Evolutionary conservation across 2,797 vertebrate genomes (phyloP), one percentile per base, ranked within the genome.

Genomic region (Rachycentron canadum): DNA sequence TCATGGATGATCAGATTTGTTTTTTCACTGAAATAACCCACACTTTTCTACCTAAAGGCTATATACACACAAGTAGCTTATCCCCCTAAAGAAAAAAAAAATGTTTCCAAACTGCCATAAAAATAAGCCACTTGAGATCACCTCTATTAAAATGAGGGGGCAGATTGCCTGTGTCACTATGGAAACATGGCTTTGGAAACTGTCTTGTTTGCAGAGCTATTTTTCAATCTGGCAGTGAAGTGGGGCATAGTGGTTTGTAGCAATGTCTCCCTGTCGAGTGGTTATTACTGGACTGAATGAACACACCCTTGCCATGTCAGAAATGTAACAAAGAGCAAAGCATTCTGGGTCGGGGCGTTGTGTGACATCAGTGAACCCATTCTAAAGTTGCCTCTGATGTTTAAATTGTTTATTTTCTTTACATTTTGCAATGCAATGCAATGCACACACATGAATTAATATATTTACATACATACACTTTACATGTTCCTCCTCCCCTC

Each of bases 211-310:
- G 70, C 9, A 26, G 45, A 74, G 64, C 76, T 81, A 73, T 86
- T 87, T 87, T 88, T 87, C 77, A 88, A 88, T 87, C 74, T 65
- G 28, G 45, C 36, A 19, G 85, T 81, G 85, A 90, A 92, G 82
- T 82, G 79, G 82, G 79, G 69, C 58, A 71, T 75, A 68, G 69
- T 69, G 1, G 84, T 75, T 67, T 73, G 70, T 75, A 78, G 76
- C 75, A 81, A 60, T 57, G 84, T 78, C 87, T 87, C 78, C 84
- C 65, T 78, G 82, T 83, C n/a, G 70, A 89, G 84, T 85, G 81
- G 73, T 82, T 86, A 87, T 88, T 90, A 81, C 84, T 73, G 62
- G 83, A 84, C 52, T 83, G 82, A 90, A 86, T 81, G 85, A 90
- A 86, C 49, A 56, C 66, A 82, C 56, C 49, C 68, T 84, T 23